These are phyloP conservation scores for Euphydryas editha DNA, from an alignment of 2,888 invertebrate genomes.

Conservation along the genomic window DNA sequence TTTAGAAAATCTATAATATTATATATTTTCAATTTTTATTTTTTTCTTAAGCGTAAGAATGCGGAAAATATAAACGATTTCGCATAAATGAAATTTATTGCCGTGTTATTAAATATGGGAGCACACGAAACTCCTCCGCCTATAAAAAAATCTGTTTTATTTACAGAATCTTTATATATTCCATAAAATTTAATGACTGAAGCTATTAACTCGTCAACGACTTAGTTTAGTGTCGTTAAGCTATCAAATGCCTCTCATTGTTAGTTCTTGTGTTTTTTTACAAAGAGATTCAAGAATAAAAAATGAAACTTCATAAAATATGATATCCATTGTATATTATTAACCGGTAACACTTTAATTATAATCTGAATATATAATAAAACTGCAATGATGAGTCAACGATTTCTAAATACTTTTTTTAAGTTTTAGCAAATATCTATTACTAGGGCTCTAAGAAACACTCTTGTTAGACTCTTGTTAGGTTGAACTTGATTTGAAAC, in stretches of 20 bases:
- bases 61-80: slow-evolving; percentile 28
- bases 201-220: slow-evolving; percentile 47
- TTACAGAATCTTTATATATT: slow-evolving; percentile 51
- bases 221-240: slow-evolving; percentile 48
- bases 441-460: too few species aligned
- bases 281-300: slow-evolving; percentile 31
- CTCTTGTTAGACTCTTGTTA: too few species aligned
- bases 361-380: background rate
- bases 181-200: slow-evolving; percentile 56
- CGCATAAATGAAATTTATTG: slow-evolving; percentile 38
- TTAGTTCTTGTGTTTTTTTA: slow-evolving; percentile 37
- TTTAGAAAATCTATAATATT: too few species aligned
- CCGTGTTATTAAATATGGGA: slow-evolving; percentile 31
- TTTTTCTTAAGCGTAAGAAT: slow-evolving; percentile 13
- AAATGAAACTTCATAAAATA: slow-evolving; percentile 20
- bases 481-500: too few species aligned
- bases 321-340: slow-evolving; percentile 27
- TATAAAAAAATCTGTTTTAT: slow-evolving; percentile 50
- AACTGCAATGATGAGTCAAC: too few species aligned
- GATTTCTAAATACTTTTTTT: too few species aligned
- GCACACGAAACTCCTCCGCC: slow-evolving; percentile 25
- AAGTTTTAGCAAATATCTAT: too few species aligned
- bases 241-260: slow-evolving; percentile 35
- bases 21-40: slow-evolving; percentile 7
- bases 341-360: background rate